These are phyloP conservation scores for Biston betularia DNA, from an alignment of 2,888 invertebrate genomes.

Conservation along the genomic window DNA sequence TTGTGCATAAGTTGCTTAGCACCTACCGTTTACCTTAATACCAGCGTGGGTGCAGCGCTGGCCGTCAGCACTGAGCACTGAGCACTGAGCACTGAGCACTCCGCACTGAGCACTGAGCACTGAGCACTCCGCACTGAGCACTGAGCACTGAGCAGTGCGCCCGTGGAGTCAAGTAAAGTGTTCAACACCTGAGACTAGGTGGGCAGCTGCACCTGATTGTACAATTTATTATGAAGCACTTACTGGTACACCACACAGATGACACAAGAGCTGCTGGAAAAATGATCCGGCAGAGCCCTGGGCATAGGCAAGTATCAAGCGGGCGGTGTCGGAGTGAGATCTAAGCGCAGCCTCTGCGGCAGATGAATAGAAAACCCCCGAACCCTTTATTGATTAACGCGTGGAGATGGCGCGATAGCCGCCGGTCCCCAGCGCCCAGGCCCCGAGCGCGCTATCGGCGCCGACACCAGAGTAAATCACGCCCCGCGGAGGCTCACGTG, in stretches of 20 bases:
- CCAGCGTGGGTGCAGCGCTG: too few species aligned
- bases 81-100: too few species aligned
- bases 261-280: background rate
- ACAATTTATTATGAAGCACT: too few species aligned
- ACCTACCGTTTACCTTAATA: too few species aligned
- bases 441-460: conserved; percentile 2
- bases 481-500: background rate
- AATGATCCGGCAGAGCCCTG: too few species aligned
- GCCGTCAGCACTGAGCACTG: too few species aligned
- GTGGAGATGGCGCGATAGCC: conserved; percentile 54
- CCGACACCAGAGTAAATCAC: conserved; percentile 15
- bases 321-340: background rate
- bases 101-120: too few species aligned
- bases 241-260: background rate
- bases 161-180: too few species aligned
- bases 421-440: conserved; percentile 7
- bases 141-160: too few species aligned
- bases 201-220: background rate
- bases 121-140: too few species aligned
- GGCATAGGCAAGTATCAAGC: conserved; percentile 3
- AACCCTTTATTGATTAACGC: conserved; percentile 75
- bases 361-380: conserved; percentile 32
- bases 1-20: too few species aligned
- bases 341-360: conserved; percentile 31
- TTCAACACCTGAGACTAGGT: too few species aligned